phyloP scores from a whole-genome alignment of 2,113 vertebrate species.

The Numida meleagris region DNA sequence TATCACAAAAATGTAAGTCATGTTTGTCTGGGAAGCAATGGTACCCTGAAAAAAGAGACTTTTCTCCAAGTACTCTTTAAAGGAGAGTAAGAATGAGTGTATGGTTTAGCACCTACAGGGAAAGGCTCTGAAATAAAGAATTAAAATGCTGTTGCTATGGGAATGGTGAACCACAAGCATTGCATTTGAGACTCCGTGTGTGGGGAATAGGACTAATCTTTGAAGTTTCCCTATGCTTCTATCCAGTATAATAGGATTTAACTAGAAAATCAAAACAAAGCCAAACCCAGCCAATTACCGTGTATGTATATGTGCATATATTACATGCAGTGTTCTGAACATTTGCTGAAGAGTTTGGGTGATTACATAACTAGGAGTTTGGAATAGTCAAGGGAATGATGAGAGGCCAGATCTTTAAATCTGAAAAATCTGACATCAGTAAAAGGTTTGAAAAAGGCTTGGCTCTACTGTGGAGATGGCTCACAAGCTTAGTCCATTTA shows the following conservation, averaged over 20 bases:
- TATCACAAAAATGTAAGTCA: constrained; percentile 40
- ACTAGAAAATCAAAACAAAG: neutral
- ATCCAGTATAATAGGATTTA: neutral
- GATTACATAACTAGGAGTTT: neutral
- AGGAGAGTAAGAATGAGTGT: neutral
- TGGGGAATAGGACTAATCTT: neutral
- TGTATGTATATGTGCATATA: neutral
- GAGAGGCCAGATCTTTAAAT: neutral
- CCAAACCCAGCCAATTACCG: neutral
- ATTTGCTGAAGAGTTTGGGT: neutral
- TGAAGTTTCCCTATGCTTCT: neutral
- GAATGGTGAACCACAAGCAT: neutral
- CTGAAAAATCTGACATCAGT: neutral
- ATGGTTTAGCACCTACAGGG: neutral
- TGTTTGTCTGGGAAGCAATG: constrained; percentile 18
- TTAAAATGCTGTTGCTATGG: neutral
- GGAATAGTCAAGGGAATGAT: neutral
- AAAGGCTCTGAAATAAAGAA: neutral
- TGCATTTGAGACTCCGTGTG: neutral
- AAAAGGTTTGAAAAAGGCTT: neutral
- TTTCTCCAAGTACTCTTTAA: neutral
- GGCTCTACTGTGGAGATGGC: neutral
- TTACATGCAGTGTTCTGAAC: neutral
- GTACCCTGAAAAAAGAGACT: neutral
- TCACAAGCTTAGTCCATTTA: neutral